Base-by-base conservation (phyloP, 1,140 invertebrate species). In the Pygmarrhopalites habei region DNA sequence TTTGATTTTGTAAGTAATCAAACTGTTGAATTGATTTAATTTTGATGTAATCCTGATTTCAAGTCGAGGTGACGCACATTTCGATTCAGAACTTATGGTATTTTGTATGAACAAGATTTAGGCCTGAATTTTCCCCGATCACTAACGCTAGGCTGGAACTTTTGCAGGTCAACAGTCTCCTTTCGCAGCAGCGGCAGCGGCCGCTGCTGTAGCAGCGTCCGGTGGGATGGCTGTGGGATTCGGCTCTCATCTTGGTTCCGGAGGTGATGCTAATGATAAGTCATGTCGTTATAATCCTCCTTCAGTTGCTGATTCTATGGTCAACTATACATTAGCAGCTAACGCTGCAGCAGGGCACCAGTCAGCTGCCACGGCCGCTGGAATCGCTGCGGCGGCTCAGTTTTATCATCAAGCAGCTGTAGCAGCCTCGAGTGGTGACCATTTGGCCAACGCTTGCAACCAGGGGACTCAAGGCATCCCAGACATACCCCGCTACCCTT, bases 401-500 rank as follows among this genome's bases (percentile, higher is more conserved):
- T 91, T 91, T 76, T 91, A 91, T 77, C 88, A 91, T 73, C 88
- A 91, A 69, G 87, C 70, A 14, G 71, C 88, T 17, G 80, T 81
- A 10, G 80, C 81, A 10, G 87, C 83, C 10, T 82, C 82, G 58
- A 81, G 68, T 77, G 69, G 67, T 5, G 69, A 71, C 46, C 60
- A 47, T 56, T 58, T 51, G 19, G 68, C 58, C 44, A 49, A 28
- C 47, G 49, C 61, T 43, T 67, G 69, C 56, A 30, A 29, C 28
- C 56, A 62, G 30, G 65, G 65, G 12, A 55, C 69, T 61, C 60
- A 70, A 64, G 66, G 73, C 65, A 62, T 73, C 60, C 63, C 72
- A 65, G 67, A 73, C 77, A 89, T 93, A 73, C 90, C 90, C 17
- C 82, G 90, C 73, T 94, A 94, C 77, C 91, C 92, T n/a, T 95